Evolutionary conservation across 2,888 invertebrate species (phyloP), one percentile per base, ranked within the genome.

Genomic region (Eupithecia centaureata): DNA sequence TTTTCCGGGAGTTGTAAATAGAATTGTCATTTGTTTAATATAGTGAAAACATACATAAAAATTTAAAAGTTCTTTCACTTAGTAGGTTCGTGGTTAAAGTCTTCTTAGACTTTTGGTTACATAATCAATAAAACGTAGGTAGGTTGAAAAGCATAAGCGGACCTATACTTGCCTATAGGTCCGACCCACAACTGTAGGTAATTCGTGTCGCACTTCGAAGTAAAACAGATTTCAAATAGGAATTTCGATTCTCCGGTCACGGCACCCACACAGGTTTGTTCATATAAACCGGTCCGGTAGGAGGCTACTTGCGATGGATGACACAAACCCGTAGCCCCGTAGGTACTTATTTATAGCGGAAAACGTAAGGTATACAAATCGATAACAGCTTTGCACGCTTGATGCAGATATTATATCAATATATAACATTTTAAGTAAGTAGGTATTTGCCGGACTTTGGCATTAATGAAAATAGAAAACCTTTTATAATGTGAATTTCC

Each of bases 341-440:
- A 22, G 8, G 30, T 57, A 86, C 87, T 90, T 91, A 91, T 91
- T 91, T 89, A 89, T 88, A 91, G 91, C 86, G 85, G 80, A 87
- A 89, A 91, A 90, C 86, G 86, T 90, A 30, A 30, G 15, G 5
- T 12, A 90, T 80, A 91, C 89, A 90, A 91, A 92, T 91, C 91
- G 89, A 91, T 91, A 92, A 87, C 82, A 86, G 79, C 81, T 72
- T 76, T 77, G 78, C 78, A 79, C 12, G 22, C 22, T 12, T 22
- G 12, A 12, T 22, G 1, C 22, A 22, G 5, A 30, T 5, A 30
- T 30, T 42, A 13, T 7, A n/a, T n/a, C n/a, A n/a, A n/a, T n/a
- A n/a, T n/a, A n/a, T n/a, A n/a, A n/a, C n/a, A n/a, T n/a, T n/a
- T n/a, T n/a, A 47, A 12, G 35, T 0, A 10, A 12, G 12, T 32